These are phyloP conservation scores for Melanchra persicariae DNA, from an alignment of 2,888 invertebrate genomes.

Conservation along the genomic window DNA sequence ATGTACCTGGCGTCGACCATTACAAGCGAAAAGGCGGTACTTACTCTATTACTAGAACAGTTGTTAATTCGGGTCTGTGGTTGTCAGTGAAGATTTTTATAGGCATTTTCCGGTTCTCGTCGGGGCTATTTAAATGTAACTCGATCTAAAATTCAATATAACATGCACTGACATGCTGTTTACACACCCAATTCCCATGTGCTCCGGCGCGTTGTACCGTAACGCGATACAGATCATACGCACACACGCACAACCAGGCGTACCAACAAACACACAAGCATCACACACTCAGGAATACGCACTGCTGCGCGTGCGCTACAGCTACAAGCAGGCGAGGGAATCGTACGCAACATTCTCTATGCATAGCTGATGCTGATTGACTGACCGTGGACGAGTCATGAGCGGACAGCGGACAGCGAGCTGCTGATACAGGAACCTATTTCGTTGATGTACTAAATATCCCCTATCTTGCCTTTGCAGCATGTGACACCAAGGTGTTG, in stretches of 20 bases:
- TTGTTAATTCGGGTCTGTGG: neutral
- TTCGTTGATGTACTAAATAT: too few relatives aligned
- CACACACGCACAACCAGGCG: neutral
- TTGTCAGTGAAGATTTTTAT: neutral
- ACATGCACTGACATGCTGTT: conserved; percentile 27
- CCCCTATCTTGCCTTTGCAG: neutral
- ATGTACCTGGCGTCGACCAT: too few relatives aligned
- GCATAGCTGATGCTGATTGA: conserved; percentile 56
- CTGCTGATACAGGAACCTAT: too few relatives aligned
- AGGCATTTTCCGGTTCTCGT: neutral
- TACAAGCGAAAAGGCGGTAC: too few relatives aligned
- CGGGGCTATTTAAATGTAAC: neutral
- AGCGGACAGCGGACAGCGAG: conserved; percentile 23
- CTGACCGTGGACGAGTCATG: conserved; percentile 4
- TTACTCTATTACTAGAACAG: neutral
- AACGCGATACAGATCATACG: conserved; percentile 56
- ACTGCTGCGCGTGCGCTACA: conserved; percentile 44
- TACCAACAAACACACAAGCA: neutral
- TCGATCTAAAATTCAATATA: conserved; percentile 26
- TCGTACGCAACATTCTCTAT: conserved; percentile 49
- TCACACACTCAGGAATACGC: neutral
- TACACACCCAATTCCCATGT: conserved; percentile 55
- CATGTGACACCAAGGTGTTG: too few relatives aligned
- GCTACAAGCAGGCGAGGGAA: conserved; percentile 18
- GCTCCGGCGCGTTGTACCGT: conserved; percentile 53